phyloP scores from a whole-genome alignment of 1,140 invertebrate species.

The Trialeurodes vaporariorum region DNA sequence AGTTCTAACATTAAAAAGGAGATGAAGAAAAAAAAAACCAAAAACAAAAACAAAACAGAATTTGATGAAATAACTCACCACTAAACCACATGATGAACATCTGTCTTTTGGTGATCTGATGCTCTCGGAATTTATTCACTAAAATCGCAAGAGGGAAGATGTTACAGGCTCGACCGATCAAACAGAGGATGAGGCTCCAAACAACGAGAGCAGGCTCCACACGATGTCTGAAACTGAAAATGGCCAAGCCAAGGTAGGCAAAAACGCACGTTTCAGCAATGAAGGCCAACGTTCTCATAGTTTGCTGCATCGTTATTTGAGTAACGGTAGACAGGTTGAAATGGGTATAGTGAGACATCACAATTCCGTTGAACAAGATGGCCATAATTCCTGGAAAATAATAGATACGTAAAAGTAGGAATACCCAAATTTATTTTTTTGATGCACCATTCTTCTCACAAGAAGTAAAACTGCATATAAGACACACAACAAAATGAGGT shows the following conservation, averaged over 20 bases:
- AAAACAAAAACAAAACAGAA: neutral
- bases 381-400: constrained; percentile 87
- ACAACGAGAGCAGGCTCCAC: constrained; percentile 71
- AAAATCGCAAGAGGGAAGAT: constrained; percentile 91
- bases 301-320: constrained; percentile 98
- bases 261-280: constrained; percentile 98
- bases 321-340: constrained; percentile 96
- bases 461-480: neutral
- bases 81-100: constrained; percentile 99
- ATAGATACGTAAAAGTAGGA: constrained; percentile 17
- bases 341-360: constrained; percentile 99
- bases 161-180: constrained; percentile 88
- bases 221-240: constrained; percentile 87
- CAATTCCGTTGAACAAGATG: constrained; percentile 96
- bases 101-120: constrained; percentile 96
- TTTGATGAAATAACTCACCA: constrained; percentile 40
- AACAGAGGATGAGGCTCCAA: constrained; percentile 85
- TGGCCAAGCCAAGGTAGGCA: constrained; percentile 94
- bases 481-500: too few species aligned
- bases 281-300: constrained; percentile 92
- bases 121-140: constrained; percentile 91
- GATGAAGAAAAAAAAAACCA: neutral
- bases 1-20: neutral
- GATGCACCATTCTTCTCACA: too few species aligned
- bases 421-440: too few species aligned